Percentiles rank a stretch among this genome's conserved stretches.
phyloP scores from a whole-genome alignment of 92 coral and sea anemone species.

The Porites evermanni region DNA sequence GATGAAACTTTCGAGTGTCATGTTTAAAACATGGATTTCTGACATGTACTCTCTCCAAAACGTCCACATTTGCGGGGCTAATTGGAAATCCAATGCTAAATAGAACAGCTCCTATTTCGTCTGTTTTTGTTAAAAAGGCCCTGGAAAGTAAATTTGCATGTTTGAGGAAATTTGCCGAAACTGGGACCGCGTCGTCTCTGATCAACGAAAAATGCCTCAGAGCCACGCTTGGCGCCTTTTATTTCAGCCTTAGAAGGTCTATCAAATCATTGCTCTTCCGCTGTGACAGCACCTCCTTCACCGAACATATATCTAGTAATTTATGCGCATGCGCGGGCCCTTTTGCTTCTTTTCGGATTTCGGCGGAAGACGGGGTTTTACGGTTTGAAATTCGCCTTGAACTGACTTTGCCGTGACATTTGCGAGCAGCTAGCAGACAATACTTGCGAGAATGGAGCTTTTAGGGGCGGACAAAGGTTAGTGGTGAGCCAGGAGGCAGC shows the following conservation, averaged over 20 bases:
- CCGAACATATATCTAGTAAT: constrained; percentile 4
- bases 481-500: constrained; percentile 68
- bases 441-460: constrained; percentile 16
- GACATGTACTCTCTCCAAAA: constrained; percentile 54
- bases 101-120: constrained; percentile 70
- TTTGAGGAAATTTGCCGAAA: background rate
- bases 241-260: background rate
- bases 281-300: background rate
- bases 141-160: constrained; percentile 57
- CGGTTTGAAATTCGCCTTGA: constrained; percentile 31
- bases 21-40: constrained; percentile 42
- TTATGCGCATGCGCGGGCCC: constrained; percentile 91
- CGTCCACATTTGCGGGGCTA: constrained; percentile 8
- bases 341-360: constrained; percentile 25
- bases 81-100: constrained; percentile 29
- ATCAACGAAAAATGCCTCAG: background rate
- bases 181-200: background rate
- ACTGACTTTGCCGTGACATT: constrained; percentile 41
- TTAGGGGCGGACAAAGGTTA: constrained; percentile 42
- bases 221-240: background rate
- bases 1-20: constrained; percentile 1
- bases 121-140: constrained; percentile 80
- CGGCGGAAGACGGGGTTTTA: constrained; percentile 15
- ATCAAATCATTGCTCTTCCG: background rate
- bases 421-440: constrained; percentile 24